Conservation (phyloP, 1,140 invertebrate species). For the Varroa destructor region DNA sequence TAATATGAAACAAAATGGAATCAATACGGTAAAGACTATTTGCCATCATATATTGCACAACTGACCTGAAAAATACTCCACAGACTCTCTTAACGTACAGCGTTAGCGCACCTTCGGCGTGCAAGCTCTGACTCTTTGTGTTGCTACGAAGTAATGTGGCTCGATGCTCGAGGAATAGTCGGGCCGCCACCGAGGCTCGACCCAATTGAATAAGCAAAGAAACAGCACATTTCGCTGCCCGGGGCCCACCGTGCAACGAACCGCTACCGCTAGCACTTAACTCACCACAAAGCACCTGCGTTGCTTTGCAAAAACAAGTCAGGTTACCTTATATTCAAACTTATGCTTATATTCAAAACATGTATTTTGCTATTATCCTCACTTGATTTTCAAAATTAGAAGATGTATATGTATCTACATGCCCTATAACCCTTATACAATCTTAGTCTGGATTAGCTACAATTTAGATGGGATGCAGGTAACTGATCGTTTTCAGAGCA, state of each 20-base stretch:
- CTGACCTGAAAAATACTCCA: constrained; percentile 60
- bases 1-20: no score
- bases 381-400: no score
- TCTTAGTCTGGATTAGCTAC: no score
- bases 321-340: constrained; percentile 48
- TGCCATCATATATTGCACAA: no score
- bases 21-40: no score
- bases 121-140: constrained; percentile 64
- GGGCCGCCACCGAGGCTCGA: constrained; percentile 57
- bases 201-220: constrained; percentile 71
- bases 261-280: constrained; percentile 70
- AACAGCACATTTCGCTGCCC: constrained; percentile 69
- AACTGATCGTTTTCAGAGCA: no score
- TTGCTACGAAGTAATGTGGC: constrained; percentile 65
- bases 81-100: constrained; percentile 70
- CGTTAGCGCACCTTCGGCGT: constrained; percentile 60
- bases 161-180: constrained; percentile 70
- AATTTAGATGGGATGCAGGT: no score
- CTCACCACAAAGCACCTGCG: constrained; percentile 72
- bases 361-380: no score
- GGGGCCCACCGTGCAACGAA: constrained; percentile 78
- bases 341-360: background rate
- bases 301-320: constrained; percentile 58
- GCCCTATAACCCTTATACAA: no score
- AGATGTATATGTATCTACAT: no score